These are phyloP conservation scores for Yponomeuta cagnagella DNA, from an alignment of 2,888 invertebrate genomes.

Conservation along the genomic window DNA sequence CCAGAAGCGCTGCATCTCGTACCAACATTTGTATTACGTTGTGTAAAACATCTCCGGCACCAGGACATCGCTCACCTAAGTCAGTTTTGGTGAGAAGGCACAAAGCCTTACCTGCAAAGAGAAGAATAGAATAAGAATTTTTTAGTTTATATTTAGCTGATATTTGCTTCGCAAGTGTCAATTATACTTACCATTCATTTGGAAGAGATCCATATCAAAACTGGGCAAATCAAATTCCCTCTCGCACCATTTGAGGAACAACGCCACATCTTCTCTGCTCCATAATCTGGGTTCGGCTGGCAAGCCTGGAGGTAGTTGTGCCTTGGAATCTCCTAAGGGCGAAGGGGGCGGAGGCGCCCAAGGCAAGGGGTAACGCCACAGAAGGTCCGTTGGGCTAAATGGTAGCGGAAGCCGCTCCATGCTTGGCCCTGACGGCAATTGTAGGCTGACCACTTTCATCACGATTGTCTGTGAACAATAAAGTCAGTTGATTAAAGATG, in stretches of 20 bases:
- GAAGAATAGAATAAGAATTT: constrained; percentile 15
- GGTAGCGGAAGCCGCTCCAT: constrained; percentile 88
- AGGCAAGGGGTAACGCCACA: constrained; percentile 91
- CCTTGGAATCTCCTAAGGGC: constrained; percentile 89
- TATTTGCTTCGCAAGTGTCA: neutral
- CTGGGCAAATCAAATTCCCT: constrained; percentile 93
- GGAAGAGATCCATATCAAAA: constrained; percentile 94
- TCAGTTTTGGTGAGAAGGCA: constrained; percentile 93
- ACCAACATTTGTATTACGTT: constrained; percentile 93
- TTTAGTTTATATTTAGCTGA: neutral
- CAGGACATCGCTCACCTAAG: constrained; percentile 92
- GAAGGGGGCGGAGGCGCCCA: constrained; percentile 81
- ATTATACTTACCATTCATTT: constrained; percentile 88
- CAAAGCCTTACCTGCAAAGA: constrained; percentile 86
- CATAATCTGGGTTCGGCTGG: constrained; percentile 93
- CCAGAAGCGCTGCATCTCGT: constrained; percentile 85
- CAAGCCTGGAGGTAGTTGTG: constrained; percentile 87
- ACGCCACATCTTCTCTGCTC: constrained; percentile 91
- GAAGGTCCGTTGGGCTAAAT: constrained; percentile 86
- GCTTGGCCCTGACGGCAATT: constrained; percentile 81
- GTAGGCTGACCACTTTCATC: constrained; percentile 82
- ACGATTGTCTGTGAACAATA: constrained; percentile 55
- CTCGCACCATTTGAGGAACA: constrained; percentile 94
- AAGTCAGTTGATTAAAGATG: constrained; percentile 13
- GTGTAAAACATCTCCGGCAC: constrained; percentile 94